Evolutionary conservation across 2,113 vertebrate species (phyloP), one percentile per base, ranked within the genome.

Genomic region (Rhegmatorhina hoffmannsi): DNA sequence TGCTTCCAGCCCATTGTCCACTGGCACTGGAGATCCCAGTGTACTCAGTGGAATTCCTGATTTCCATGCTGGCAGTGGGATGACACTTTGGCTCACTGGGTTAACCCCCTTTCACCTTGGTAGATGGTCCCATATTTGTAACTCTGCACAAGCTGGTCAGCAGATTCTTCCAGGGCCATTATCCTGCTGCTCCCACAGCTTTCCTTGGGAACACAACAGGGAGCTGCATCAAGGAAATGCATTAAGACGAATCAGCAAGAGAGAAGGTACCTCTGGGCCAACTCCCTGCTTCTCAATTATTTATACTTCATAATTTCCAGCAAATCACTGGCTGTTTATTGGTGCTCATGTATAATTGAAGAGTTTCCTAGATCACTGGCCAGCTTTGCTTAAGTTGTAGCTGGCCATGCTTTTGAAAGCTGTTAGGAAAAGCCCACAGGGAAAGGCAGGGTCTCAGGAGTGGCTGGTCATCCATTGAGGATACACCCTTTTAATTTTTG

Each of bases 261-360:
- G 97, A 95, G 78, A 68, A 95, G 95, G 93, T 96, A 97, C 92
- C 76, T 84, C 96, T 96, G 97, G 81, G 92, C 96, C 60, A 95
- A 19, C 94, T 97, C 97, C 97, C 92, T 87, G 60, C 95, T 96
- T 94, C 96, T 98, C 95, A 98, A 98, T 98, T 98, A 98, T 98
- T 98, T 95, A 98, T 98, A 29, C 55, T 97, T 97, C 94, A 94
- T 98, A 98, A 98, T 98, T 98, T 98, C 98, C 97, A 98, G 98
- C 98, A 98, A 98, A 98, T 98, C 95, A 49, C 95, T 91, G 96
- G 96, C 97, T 98, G 98, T 97, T 98, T 98, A 98, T 98, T 98
- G 97, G 97, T 94, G 93, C 92, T 97, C 97, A 98, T 98, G 70
- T 97, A 98, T 98, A 98, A 98, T 98, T 97, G 97, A 98, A 96